Evolutionary conservation across 1,140 invertebrate species (phyloP).

Genomic region (Aphidius ervi): DNA sequence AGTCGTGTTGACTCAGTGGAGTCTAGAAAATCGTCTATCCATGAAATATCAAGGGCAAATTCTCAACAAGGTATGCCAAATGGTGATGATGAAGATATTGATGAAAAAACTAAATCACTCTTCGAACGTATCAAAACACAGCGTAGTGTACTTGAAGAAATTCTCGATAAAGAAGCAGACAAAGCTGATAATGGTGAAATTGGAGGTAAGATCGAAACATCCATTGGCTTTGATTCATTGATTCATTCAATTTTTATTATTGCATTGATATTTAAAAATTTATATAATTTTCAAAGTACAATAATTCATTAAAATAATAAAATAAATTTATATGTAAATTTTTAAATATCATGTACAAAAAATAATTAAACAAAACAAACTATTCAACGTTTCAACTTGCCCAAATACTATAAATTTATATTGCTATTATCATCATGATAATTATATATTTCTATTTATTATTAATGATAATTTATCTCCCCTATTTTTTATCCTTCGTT

Average conservation of each 20-base stretch:
- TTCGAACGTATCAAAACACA: slow-evolving; percentile 64
- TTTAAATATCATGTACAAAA: too few relatives aligned
- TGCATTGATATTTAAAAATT: slow-evolving; percentile 7
- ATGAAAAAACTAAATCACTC: slow-evolving; percentile 60
- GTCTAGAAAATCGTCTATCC: slow-evolving; percentile 24
- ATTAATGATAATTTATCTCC: background rate
- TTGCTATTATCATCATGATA: background rate
- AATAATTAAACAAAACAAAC: background rate
- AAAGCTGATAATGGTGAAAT: slow-evolving; percentile 40
- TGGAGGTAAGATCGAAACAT: slow-evolving; percentile 41
- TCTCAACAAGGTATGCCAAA: slow-evolving; percentile 31
- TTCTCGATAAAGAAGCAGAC: slow-evolving; percentile 61
- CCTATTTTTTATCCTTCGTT: too few relatives aligned
- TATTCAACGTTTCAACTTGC: background rate
- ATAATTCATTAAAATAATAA: background rate
- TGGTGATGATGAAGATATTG: slow-evolving; percentile 51
- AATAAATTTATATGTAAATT: background rate
- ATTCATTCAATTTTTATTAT: background rate
- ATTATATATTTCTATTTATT: too few relatives aligned
- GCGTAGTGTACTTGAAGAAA: slow-evolving; percentile 66
- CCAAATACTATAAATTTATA: background rate
- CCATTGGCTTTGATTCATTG: background rate
- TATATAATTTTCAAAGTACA: background rate
- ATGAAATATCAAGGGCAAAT: slow-evolving; percentile 30
- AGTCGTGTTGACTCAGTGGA: slow-evolving; percentile 30